These are phyloP conservation scores for Pachymerium ferrugineum DNA, from an alignment of 2,888 invertebrate genomes.

Conservation along the genomic window DNA sequence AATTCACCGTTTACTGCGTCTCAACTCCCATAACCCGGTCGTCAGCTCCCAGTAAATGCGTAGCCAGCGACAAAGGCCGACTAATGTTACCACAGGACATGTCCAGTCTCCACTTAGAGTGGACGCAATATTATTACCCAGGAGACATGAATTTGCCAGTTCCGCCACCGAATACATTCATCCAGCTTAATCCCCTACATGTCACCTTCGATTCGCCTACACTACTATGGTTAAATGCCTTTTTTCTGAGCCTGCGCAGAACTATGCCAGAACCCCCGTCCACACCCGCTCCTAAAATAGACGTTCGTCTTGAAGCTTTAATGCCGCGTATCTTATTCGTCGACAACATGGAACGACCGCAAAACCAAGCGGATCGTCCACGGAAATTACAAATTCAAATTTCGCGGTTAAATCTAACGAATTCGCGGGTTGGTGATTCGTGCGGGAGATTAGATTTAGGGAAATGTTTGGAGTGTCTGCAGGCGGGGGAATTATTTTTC, in stretches of 20 bases:
- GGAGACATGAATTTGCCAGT: conserved; percentile 90
- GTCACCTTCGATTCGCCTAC: conserved; percentile 81
- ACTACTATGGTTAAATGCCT: conserved; percentile 88
- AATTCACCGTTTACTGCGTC: conserved; percentile 81
- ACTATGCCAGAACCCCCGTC: not conserved
- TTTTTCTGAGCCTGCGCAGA: conserved; percentile 72
- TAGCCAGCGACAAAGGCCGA: conserved; percentile 58
- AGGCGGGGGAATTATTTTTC: conserved; percentile 67
- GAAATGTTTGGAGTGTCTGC: conserved; percentile 69
- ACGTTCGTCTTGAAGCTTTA: conserved; percentile 83
- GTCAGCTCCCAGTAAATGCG: conserved; percentile 71
- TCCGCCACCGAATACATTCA: conserved; percentile 86
- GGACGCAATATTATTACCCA: conserved; percentile 93
- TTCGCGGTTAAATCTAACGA: conserved; percentile 67
- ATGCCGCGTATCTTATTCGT: conserved; percentile 70
- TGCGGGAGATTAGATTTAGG: conserved; percentile 64
- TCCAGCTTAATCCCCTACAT: conserved; percentile 83
- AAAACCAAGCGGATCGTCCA: conserved; percentile 79
- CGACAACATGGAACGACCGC: conserved; percentile 54
- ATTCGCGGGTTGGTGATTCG: conserved; percentile 57
- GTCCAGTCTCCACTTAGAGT: conserved; percentile 88
- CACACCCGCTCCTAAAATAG: conserved; percentile 51
- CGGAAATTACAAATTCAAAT: conserved; percentile 78
- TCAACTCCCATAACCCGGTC: conserved; percentile 60
- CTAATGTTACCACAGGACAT: conserved; percentile 83